phyloP scores from a whole-genome alignment of 1,140 invertebrate species.

The Hypothenemus hampei region DNA sequence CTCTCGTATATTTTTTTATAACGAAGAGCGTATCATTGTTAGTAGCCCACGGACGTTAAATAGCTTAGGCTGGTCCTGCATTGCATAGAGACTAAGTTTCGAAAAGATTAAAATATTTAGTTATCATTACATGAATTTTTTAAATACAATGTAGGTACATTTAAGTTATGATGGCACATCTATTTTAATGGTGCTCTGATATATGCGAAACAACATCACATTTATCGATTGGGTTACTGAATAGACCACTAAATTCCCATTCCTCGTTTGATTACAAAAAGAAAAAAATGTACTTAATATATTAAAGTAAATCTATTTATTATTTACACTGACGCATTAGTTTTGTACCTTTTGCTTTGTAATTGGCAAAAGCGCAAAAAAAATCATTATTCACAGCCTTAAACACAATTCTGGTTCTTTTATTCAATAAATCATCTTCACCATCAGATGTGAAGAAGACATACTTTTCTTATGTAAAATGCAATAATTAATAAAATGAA shows the following conservation, averaged over 20 bases:
- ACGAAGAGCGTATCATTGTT: too few relatives aligned
- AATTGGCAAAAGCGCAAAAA: conserved; percentile 23
- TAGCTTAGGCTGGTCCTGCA: too few relatives aligned
- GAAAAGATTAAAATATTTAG: too few relatives aligned
- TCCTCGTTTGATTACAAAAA: conserved; percentile 11
- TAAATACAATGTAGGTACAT: too few relatives aligned
- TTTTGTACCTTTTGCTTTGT: conserved; percentile 11
- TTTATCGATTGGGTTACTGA: too few relatives aligned
- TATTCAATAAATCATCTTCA: neutral
- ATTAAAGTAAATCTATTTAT: too few relatives aligned
- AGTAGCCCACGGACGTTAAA: too few relatives aligned
- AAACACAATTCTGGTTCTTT: conserved; percentile 33
- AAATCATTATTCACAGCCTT: conserved; percentile 42
- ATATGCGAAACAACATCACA: neutral
- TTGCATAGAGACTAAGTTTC: too few relatives aligned
- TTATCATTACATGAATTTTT: too few relatives aligned
- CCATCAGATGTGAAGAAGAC: neutral
- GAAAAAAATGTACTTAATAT: too few relatives aligned
- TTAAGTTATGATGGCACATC: conserved; percentile 43
- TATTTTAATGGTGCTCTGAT: conserved; percentile 27
- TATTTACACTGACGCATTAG: conserved; percentile 20
- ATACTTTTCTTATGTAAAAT: neutral
- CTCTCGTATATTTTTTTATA: too few relatives aligned
- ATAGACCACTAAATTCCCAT: too few relatives aligned
- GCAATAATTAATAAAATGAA: neutral